These are phyloP conservation scores for Drosophila nigritarsus DNA, from an alignment of 2,888 invertebrate genomes.

Conservation along the genomic window DNA sequence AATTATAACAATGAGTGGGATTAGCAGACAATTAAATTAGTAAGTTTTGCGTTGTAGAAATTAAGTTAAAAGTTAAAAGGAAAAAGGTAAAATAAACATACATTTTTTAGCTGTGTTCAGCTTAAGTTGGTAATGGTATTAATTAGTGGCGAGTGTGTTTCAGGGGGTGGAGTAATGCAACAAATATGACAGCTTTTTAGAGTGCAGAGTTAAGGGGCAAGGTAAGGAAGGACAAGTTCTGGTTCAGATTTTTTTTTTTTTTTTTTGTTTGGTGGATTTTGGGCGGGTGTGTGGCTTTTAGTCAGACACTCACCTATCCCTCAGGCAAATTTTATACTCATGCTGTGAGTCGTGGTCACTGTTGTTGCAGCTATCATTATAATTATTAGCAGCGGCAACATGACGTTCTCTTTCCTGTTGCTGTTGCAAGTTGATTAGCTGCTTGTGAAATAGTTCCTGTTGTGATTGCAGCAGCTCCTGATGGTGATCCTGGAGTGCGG, in stretches of 20 bases:
- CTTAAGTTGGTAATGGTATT: slow-evolving; percentile 6
- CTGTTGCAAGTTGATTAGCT: slow-evolving; percentile 72
- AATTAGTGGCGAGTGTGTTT: slow-evolving; percentile 29
- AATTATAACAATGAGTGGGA: background rate
- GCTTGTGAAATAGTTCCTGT: slow-evolving; percentile 81
- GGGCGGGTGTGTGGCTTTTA: slow-evolving; percentile 22
- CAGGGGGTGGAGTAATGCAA: background rate
- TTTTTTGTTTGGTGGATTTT: background rate
- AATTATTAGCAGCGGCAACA: slow-evolving; percentile 45
- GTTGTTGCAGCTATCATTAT: slow-evolving; percentile 66
- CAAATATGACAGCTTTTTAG: slow-evolving; percentile 20
- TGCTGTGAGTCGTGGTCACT: slow-evolving; percentile 76
- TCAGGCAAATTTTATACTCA: slow-evolving; percentile 83
- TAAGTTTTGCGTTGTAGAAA: background rate
- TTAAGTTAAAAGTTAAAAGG: background rate
- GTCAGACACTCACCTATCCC: slow-evolving; percentile 84
- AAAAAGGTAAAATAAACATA: background rate
- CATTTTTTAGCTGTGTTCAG: background rate
- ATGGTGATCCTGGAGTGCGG: slow-evolving; percentile 71
- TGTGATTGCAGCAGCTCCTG: slow-evolving; percentile 70
- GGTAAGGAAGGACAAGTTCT: background rate
- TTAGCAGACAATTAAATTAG: background rate
- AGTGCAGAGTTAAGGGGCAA: background rate
- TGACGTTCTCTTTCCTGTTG: slow-evolving; percentile 52
- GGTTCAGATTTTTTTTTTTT: background rate